Conservation (phyloP, 1,140 invertebrate genomes). For the Epicauta chinensis region DNA sequence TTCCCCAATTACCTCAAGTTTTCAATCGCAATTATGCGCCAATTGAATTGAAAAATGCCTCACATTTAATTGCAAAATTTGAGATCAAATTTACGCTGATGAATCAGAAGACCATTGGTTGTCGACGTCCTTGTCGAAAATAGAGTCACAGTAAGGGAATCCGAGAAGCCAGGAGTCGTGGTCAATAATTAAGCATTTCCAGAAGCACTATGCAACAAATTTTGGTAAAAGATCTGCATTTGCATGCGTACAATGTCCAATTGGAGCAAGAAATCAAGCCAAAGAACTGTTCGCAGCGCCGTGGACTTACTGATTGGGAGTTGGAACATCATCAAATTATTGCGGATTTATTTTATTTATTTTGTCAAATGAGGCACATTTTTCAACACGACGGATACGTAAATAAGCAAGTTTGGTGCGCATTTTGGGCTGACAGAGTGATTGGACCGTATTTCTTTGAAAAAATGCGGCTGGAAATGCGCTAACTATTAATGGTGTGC, state of each 20-base stretch:
- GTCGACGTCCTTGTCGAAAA: not conserved
- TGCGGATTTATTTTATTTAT: too few species aligned
- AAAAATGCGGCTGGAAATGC: too few species aligned
- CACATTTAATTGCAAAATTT: too few species aligned
- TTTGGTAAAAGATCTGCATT: slow-evolving; percentile 25
- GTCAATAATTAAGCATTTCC: slow-evolving; percentile 21
- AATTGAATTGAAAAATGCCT: too few species aligned
- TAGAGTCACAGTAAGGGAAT: not conserved
- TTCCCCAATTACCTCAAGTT: too few species aligned
- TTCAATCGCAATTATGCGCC: not conserved
- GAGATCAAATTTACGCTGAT: not conserved
- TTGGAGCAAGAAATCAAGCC: slow-evolving; percentile 18
- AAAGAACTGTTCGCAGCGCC: not conserved
- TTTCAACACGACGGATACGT: too few species aligned
- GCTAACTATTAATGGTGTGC: too few species aligned
- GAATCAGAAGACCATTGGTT: not conserved
- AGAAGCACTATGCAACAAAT: slow-evolving; percentile 23
- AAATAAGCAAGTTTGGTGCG: too few species aligned
- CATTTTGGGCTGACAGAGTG: too few species aligned
- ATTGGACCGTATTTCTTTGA: too few species aligned
- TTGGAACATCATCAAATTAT: not conserved
- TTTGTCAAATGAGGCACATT: too few species aligned
- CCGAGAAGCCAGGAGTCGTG: slow-evolving; percentile 15
- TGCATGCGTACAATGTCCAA: slow-evolving; percentile 26
- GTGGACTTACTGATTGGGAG: not conserved